phyloP scores from a whole-genome alignment of 2,113 vertebrate species.

The Plecotus auritus region DNA sequence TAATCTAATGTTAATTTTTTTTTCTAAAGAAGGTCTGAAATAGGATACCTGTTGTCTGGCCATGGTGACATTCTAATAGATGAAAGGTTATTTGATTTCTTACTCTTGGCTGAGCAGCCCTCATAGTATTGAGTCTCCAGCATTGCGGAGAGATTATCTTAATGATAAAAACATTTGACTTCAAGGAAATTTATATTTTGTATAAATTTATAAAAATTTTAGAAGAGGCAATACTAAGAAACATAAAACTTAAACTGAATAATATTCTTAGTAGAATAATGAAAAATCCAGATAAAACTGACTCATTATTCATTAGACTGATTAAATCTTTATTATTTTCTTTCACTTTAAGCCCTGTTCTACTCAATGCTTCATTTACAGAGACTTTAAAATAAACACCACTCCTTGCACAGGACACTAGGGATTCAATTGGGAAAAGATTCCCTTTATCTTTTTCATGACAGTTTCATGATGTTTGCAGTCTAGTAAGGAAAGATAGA shows the following conservation, averaged over 20 bases:
- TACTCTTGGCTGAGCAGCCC: not conserved
- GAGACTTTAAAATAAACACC: not conserved
- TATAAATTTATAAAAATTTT: not conserved
- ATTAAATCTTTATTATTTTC: not conserved
- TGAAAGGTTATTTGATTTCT: not conserved
- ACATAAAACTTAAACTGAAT: not conserved
- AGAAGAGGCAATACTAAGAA: not conserved
- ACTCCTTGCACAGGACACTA: rapidly evolving
- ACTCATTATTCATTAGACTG: not conserved
- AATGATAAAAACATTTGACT: not conserved
- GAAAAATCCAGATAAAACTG: not conserved
- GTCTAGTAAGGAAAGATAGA: not conserved
- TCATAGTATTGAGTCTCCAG: not conserved
- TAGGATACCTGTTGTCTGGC: not conserved
- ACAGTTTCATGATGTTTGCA: not conserved
- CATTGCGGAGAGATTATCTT: not conserved
- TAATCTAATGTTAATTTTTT: not conserved
- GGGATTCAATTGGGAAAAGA: not conserved
- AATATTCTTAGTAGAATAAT: not conserved
- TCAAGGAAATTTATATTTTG: not conserved
- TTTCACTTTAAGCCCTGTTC: not conserved
- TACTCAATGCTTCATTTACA: not conserved
- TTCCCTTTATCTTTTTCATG: not conserved
- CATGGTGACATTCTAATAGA: not conserved
- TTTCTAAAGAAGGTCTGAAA: not conserved